A percentile compares a stretch with the other conserved stretches of the same genome.
Conservation (phyloP, 2,888 invertebrate genomes). For the Phaedon cochleariae region DNA sequence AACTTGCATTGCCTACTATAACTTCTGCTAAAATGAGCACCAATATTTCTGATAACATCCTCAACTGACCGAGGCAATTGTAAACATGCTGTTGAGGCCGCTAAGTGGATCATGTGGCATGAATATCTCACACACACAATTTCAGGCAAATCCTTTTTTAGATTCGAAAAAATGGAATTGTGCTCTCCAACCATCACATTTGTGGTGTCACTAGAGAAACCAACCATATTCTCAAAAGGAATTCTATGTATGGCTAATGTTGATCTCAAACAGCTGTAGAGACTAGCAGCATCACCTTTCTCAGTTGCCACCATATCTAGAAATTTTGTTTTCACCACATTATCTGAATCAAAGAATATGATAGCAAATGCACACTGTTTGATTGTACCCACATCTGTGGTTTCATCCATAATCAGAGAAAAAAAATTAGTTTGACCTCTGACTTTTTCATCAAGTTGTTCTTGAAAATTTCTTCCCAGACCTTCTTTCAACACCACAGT, state of each 20-base stretch:
- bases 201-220: constrained; percentile 49
- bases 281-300: neutral
- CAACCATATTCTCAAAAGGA: constrained; percentile 40
- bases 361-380: constrained; percentile 9
- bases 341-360: neutral
- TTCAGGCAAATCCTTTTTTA: constrained; percentile 37
- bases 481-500: neutral
- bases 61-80: constrained; percentile 46
- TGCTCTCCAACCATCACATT: constrained; percentile 48
- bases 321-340: constrained; percentile 2
- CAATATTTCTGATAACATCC: constrained; percentile 42
- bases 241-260: constrained; percentile 19
- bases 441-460: neutral
- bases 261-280: neutral
- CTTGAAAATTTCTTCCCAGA: neutral
- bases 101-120: constrained; percentile 51
- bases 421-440: neutral
- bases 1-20: constrained; percentile 39
- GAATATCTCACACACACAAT: constrained; percentile 50
- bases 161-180: constrained; percentile 25
- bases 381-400: neutral
- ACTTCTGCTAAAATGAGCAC: constrained; percentile 44
- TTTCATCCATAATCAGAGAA: constrained; percentile 14
- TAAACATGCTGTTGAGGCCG: constrained; percentile 49
- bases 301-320: constrained; percentile 17